Evolutionary conservation across 2,113 vertebrate species (phyloP).

Genomic region (Leptodactylus fuscus): DNA sequence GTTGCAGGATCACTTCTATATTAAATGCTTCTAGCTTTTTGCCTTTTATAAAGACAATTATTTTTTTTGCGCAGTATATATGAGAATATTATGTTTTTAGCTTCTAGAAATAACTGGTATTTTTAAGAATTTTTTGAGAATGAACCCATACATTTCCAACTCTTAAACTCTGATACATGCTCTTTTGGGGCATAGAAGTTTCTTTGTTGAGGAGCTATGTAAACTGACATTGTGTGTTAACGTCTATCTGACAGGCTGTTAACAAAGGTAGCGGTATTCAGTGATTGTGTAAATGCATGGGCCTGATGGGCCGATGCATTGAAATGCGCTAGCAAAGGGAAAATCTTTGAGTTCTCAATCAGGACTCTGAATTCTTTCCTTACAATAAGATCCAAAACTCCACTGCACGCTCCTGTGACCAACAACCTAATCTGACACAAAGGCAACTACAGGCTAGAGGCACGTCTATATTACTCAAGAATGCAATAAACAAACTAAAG

Average conservation of each 20-base stretch:
- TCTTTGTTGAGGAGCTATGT: constrained; percentile 60
- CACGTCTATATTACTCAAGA: neutral
- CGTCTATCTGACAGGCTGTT: constrained; percentile 35
- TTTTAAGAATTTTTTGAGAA: constrained; percentile 64
- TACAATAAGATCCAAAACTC: constrained; percentile 8
- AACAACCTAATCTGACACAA: neutral
- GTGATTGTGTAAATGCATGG: constrained; percentile 13
- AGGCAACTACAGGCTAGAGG: neutral
- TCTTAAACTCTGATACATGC: constrained; percentile 49
- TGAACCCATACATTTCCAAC: constrained; percentile 34
- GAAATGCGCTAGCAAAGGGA: neutral
- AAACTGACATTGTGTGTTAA: constrained; percentile 55
- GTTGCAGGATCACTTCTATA: too few species aligned
- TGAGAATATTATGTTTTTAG: too few species aligned
- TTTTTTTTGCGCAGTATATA: too few species aligned
- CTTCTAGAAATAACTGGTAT: constrained; percentile 63
- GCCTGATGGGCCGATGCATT: constrained; percentile 17
- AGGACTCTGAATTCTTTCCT: neutral
- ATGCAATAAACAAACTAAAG: neutral
- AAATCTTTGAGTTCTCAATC: neutral
- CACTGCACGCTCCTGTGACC: too few species aligned
- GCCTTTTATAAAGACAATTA: too few species aligned
- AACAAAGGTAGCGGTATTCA: constrained; percentile 51
- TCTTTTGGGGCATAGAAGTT: constrained; percentile 52
- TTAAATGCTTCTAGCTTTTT: too few species aligned